A percentile compares a stretch with the other conserved stretches of the same genome.
phyloP scores from a whole-genome alignment of 2,888 invertebrate species.

The Eurytoma adleriae region DNA sequence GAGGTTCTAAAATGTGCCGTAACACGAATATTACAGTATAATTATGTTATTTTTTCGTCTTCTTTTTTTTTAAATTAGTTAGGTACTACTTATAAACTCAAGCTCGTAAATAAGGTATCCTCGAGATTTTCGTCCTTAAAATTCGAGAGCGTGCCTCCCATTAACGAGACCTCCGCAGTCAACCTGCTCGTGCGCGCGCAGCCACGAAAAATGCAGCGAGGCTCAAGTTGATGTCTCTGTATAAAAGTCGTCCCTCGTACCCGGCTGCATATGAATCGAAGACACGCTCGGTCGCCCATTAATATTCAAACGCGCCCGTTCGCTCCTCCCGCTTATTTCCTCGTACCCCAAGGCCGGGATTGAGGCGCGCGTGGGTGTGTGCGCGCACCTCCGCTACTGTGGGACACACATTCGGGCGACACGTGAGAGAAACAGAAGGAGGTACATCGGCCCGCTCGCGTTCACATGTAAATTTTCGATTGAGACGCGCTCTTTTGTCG shows the following conservation, averaged over 20 bases:
- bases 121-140: neutral
- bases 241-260: neutral
- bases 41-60: neutral
- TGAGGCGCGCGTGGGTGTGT: neutral
- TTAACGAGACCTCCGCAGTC: constrained; percentile 10
- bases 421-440: constrained; percentile 18
- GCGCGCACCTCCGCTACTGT: constrained; percentile 34
- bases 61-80: neutral
- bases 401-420: constrained; percentile 32
- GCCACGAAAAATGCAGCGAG: constrained; percentile 27
- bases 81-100: neutral
- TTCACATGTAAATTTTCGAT: constrained; percentile 55
- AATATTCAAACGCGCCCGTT: constrained; percentile 52
- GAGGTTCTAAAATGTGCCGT: constrained; percentile 17
- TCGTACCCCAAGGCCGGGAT: constrained; percentile 48
- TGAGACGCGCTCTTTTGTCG: constrained; percentile 54
- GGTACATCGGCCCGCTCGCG: constrained; percentile 26
- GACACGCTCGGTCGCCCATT: constrained; percentile 29
- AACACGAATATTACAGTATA: constrained; percentile 7
- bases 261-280: constrained; percentile 40
- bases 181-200: neutral
- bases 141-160: constrained; percentile 1
- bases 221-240: constrained; percentile 18
- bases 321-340: constrained; percentile 48
- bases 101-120: neutral